Evolutionary conservation across 2,113 vertebrate genomes (phyloP).

Genomic region (Leucopsar rothschildi): DNA sequence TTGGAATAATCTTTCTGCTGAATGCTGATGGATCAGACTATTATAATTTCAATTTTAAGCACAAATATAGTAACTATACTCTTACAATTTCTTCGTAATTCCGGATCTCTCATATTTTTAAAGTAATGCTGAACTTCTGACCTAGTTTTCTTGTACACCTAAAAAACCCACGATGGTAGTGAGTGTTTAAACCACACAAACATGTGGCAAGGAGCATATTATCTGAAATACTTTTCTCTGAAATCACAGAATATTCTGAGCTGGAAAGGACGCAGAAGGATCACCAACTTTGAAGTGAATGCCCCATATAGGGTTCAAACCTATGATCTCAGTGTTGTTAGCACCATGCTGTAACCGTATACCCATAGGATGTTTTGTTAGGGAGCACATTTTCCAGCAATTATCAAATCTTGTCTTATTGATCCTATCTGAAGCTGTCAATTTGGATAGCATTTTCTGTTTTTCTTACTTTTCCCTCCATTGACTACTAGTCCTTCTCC

Average conservation of each 20-base stretch:
- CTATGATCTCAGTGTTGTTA: too few species aligned
- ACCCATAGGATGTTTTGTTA: neutral
- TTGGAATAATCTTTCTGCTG: neutral
- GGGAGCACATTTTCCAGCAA: neutral
- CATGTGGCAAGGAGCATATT: neutral
- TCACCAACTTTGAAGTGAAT: neutral
- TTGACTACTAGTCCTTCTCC: neutral
- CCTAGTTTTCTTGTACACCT: neutral
- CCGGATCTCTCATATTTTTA: neutral
- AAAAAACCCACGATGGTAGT: neutral
- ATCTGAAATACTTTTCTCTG: neutral
- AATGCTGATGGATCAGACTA: neutral
- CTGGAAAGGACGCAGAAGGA: neutral
- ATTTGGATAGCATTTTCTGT: neutral
- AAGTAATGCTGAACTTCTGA: neutral
- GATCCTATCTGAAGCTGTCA: neutral
- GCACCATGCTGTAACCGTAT: neutral
- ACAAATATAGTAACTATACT: neutral
- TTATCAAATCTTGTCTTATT: neutral
- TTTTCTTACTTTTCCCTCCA: neutral
- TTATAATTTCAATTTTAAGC: neutral
- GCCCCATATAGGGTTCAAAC: neutral
- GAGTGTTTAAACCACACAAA: neutral
- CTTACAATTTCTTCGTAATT: neutral
- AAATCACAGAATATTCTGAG: neutral